These are phyloP conservation scores for Brachyhypopomus gauderio DNA, from an alignment of 2,113 vertebrate species.

Conservation along the genomic window DNA sequence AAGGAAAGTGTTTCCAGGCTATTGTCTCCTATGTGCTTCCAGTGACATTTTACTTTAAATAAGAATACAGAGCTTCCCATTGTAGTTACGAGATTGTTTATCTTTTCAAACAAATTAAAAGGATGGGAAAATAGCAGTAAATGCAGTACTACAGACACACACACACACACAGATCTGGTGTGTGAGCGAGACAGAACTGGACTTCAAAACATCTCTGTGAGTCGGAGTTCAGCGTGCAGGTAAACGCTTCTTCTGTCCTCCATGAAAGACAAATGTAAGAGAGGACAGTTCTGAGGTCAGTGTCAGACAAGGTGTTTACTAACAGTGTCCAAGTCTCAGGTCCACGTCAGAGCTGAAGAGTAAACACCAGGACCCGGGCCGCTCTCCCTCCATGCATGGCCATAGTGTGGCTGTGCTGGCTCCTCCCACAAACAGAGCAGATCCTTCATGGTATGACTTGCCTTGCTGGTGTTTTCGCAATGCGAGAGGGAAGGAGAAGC, in stretches of 20 bases:
- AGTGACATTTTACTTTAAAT: neutral
- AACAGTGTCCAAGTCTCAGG: constrained; percentile 51
- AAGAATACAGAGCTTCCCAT: neutral
- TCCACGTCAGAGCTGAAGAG: constrained; percentile 34
- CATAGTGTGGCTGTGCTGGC: constrained; percentile 17
- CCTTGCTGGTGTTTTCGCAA: no score
- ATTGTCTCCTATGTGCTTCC: neutral
- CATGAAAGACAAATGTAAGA: constrained; percentile 37
- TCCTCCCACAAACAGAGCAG: constrained; percentile 15
- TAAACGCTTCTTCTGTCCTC: constrained; percentile 27
- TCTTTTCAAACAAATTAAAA: neutral
- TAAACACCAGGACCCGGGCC: constrained; percentile 58
- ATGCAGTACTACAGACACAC: neutral
- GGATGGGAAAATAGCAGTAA: neutral
- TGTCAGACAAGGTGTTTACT: constrained; percentile 56
- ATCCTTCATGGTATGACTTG: neutral
- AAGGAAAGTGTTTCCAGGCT: no score
- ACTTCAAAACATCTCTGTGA: neutral
- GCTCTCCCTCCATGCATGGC: constrained; percentile 39
- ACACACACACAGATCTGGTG: neutral
- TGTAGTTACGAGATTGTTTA: neutral
- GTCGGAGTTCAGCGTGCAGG: neutral
- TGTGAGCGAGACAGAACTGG: neutral
- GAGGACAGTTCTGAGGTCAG: constrained; percentile 44
- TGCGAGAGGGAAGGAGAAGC: neutral